These are phyloP conservation scores for Montipora foliosa DNA, from an alignment of 64 coral and sea anemone genomes.

Conservation along the genomic window DNA sequence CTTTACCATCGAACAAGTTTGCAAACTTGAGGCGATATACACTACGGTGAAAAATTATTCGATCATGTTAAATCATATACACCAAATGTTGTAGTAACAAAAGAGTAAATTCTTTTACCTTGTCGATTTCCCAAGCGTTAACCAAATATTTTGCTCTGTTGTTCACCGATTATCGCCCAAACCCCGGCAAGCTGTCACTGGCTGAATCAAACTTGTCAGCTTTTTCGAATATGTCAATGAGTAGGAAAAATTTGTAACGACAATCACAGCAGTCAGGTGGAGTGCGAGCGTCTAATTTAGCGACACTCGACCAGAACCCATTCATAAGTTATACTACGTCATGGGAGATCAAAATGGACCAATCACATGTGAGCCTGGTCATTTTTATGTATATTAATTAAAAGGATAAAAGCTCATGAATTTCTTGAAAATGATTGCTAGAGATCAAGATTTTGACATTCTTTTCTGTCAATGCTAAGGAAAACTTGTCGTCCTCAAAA, in stretches of 20 bases:
- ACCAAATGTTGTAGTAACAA: constrained; percentile 29
- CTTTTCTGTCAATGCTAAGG: constrained; percentile 1
- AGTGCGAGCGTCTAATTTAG: not conserved
- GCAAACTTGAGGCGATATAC: not conserved
- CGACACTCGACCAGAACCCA: not conserved
- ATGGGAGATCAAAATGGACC: constrained; percentile 18
- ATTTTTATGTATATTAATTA: not conserved
- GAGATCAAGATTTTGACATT: not conserved
- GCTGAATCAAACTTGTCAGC: not conserved
- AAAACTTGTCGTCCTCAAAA: not conserved
- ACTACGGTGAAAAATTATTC: not conserved
- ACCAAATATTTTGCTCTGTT: not conserved
- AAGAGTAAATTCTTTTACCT: not conserved
- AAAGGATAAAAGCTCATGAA: not conserved
- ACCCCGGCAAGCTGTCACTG: too few relatives aligned
- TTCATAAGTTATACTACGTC: constrained; percentile 37
- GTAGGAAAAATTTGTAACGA: not conserved
- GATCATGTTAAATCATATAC: constrained; percentile 3
- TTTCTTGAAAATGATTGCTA: not conserved
- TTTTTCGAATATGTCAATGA: not conserved
- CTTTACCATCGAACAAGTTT: not conserved
- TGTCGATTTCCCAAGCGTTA: not conserved
- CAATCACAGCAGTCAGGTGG: not conserved
- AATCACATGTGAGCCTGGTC: not conserved
- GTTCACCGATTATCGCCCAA: not conserved